Conservation (phyloP, 2,797 vertebrate species). For the Glyptemys insculpta region DNA sequence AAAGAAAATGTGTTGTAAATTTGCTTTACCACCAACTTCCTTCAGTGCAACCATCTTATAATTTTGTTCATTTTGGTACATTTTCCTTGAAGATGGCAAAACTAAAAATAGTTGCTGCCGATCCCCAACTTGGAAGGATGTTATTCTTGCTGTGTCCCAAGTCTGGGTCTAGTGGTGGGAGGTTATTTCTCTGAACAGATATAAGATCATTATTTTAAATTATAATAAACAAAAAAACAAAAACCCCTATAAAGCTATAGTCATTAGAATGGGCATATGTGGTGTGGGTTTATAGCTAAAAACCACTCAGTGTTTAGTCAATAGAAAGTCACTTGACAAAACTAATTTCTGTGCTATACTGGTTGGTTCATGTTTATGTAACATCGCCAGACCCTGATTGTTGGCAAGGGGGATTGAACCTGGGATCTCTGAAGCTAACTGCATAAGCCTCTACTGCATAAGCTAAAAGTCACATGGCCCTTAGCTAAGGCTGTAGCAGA, state of each 20-base stretch:
- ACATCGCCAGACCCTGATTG: no score
- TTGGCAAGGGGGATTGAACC: no score
- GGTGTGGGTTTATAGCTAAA: neutral
- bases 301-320: neutral
- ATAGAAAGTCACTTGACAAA: neutral
- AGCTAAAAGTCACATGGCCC: no score
- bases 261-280: neutral
- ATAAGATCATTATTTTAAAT: neutral
- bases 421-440: no score
- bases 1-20: neutral
- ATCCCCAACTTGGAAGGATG: neutral
- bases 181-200: neutral
- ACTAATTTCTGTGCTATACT: neutral
- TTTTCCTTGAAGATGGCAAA: neutral
- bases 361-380: neutral
- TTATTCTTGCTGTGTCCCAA: neutral
- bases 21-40: slow-evolving; percentile 3
- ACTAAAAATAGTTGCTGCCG: neutral
- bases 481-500: no score
- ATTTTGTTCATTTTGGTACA: neutral
- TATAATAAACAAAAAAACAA: neutral
- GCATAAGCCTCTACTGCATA: no score
- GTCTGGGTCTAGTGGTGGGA: neutral
- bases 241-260: neutral
- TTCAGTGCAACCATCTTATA: neutral